phyloP scores from a whole-genome alignment of 2,888 invertebrate species.

The Lithophane semibrunnea region DNA sequence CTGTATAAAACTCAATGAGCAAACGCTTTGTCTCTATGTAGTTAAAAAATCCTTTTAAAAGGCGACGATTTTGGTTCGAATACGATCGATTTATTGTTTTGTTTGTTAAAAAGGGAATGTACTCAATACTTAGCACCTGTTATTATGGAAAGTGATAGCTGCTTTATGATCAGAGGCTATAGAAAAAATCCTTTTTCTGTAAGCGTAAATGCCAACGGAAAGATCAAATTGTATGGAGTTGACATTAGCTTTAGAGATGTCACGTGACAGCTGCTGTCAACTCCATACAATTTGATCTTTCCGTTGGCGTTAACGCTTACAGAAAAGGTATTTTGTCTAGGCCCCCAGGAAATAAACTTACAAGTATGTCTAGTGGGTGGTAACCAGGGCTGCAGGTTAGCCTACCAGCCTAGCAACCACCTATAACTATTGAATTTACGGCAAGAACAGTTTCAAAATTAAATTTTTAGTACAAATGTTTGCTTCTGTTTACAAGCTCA shows the following conservation, averaged over 20 bases:
- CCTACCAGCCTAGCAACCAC: not conserved
- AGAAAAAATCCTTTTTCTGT: too few relatives aligned
- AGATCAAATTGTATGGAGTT: too few relatives aligned
- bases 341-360: not conserved
- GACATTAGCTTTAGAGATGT: too few relatives aligned
- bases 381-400: not conserved
- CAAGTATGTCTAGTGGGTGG: not conserved
- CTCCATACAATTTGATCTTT: too few relatives aligned
- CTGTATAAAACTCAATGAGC: conserved; percentile 9
- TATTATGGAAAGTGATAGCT: not conserved
- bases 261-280: too few relatives aligned
- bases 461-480: conserved; percentile 19
- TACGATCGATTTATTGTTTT: conserved; percentile 1
- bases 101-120: not conserved
- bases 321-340: too few relatives aligned
- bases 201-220: too few relatives aligned
- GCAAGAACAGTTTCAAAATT: conserved; percentile 17
- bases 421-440: conserved; percentile 1
- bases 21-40: conserved; percentile 15
- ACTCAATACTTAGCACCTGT: conserved; percentile 1
- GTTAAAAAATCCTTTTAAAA: conserved; percentile 16
- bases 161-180: not conserved
- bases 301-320: too few relatives aligned
- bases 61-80: not conserved
- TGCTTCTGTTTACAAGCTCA: conserved; percentile 37